A percentile compares a stretch with the other conserved stretches of the same genome.
Evolutionary conservation across 2,888 invertebrate genomes (phyloP).

Genomic region (Philopedon plagiatum): DNA sequence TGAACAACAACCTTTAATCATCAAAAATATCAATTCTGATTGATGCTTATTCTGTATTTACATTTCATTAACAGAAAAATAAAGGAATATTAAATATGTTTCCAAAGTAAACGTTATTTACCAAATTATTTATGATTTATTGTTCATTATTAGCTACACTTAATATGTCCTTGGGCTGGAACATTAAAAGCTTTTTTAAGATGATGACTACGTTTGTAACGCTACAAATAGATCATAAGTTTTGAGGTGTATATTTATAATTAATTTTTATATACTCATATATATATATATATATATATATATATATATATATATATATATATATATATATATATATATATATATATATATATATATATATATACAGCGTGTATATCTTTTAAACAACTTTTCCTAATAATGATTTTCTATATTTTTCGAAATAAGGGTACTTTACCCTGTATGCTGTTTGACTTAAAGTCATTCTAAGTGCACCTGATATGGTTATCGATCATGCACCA

Average conservation of each 20-base stretch:
- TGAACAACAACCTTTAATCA: no score
- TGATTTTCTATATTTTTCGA: no score
- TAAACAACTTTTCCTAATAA: no score
- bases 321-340: conserved; percentile 1
- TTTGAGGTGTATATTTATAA: no score
- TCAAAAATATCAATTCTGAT: no score
- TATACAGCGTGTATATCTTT: neutral
- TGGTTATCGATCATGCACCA: no score
- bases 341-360: no score
- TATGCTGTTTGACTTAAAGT: no score
- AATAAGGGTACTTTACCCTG: no score
- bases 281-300: conserved; percentile 5
- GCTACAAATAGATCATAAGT: neutral
- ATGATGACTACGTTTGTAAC: neutral
- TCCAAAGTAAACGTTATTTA: neutral
- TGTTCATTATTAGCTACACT: neutral
- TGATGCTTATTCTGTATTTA: no score
- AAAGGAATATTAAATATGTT: neutral
- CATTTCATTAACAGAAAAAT: no score
- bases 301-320: conserved; percentile 5
- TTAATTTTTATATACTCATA: neutral
- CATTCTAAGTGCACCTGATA: no score
- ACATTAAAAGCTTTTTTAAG: neutral
- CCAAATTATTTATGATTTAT: neutral
- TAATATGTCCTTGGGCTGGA: neutral